Percentiles rank a stretch among this genome's conserved stretches.
phyloP scores from a whole-genome alignment of 2,113 vertebrate species.

The Tenrec ecaudatus region DNA sequence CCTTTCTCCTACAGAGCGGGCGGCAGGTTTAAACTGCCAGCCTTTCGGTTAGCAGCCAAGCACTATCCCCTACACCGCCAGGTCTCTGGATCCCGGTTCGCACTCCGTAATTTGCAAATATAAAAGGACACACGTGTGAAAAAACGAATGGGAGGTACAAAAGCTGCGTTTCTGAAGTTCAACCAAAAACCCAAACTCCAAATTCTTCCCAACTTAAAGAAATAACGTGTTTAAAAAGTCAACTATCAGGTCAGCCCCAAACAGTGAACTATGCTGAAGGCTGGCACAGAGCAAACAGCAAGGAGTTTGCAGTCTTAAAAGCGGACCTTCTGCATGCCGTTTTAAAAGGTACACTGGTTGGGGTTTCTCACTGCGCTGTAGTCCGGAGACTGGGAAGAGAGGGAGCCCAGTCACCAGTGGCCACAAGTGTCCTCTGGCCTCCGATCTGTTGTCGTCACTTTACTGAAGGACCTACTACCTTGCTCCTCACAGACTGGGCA shows the following conservation, averaged over 20 bases:
- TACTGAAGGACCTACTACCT: not conserved
- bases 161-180: not conserved
- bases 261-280: not conserved
- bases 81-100: not conserved
- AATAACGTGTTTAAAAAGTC: not conserved
- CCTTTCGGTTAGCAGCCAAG: not conserved
- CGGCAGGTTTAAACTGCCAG: too few species aligned
- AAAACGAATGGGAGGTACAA: not conserved
- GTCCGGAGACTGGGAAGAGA: not conserved
- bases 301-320: conserved; percentile 25
- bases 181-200: not conserved
- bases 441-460: not conserved
- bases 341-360: not conserved
- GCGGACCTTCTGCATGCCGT: not conserved
- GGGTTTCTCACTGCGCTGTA: not conserved
- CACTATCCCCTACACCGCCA: not conserved
- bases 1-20: not conserved
- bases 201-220: not conserved
- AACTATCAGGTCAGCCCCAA: not conserved
- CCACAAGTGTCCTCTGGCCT: not conserved
- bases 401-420: not conserved
- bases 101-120: not conserved
- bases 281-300: not conserved
- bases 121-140: not conserved
- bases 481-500: conserved; percentile 19